phyloP scores from a whole-genome alignment of 2,888 invertebrate species.

The Eumacrocentrus americanus region DNA sequence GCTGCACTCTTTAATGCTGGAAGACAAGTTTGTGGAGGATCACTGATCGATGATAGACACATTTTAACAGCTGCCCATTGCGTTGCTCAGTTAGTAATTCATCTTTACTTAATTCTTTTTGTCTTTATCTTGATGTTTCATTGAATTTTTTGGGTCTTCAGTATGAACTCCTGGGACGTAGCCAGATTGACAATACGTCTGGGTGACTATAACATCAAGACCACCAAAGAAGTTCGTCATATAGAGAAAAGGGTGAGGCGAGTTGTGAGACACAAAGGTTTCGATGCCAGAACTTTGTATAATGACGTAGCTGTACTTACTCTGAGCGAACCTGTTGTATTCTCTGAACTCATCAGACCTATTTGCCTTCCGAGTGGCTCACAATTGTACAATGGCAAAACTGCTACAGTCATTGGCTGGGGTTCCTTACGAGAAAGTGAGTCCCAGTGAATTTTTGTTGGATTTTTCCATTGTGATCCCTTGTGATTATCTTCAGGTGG shows the following conservation, averaged over 20 bases:
- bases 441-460: no score
- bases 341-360: constrained; percentile 74
- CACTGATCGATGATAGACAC: constrained; percentile 78
- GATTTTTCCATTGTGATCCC: no score
- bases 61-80: constrained; percentile 88
- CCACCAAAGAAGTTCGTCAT: constrained; percentile 76
- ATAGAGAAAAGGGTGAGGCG: constrained; percentile 80
- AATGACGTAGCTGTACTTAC: constrained; percentile 85
- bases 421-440: constrained; percentile 81
- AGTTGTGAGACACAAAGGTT: constrained; percentile 84
- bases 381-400: constrained; percentile 71
- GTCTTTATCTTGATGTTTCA: neutral
- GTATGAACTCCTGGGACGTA: constrained; percentile 90
- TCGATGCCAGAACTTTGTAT: constrained; percentile 83
- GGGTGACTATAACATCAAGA: constrained; percentile 84
- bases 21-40: constrained; percentile 88
- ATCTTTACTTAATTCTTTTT: neutral
- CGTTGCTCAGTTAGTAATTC: constrained; percentile 79
- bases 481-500: constrained; percentile 72
- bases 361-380: constrained; percentile 76
- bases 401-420: constrained; percentile 88
- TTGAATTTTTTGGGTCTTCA: constrained; percentile 60
- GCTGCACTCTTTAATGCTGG: constrained; percentile 83
- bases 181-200: constrained; percentile 80
- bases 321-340: constrained; percentile 76